Evolutionary conservation across 2,113 vertebrate species (phyloP).

Genomic region (Hydrochoerus hydrochaeris): DNA sequence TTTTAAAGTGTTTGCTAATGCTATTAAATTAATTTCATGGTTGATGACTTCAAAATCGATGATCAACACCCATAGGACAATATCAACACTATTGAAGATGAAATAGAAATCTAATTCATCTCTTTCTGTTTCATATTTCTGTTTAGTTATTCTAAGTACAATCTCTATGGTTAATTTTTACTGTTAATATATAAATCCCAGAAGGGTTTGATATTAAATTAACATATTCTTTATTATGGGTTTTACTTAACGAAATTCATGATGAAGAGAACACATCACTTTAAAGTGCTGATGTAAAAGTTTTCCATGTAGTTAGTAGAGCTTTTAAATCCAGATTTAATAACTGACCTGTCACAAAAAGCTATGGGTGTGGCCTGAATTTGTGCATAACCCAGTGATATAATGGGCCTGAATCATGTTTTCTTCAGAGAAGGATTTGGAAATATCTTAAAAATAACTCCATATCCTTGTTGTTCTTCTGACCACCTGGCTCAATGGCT

Average conservation of each 20-base stretch:
- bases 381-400: not conserved
- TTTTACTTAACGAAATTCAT: not conserved
- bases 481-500: not conserved
- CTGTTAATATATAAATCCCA: not conserved
- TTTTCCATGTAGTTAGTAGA: not conserved
- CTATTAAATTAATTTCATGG: not conserved
- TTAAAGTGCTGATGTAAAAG: not conserved
- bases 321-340: not conserved
- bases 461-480: not conserved
- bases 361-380: not conserved
- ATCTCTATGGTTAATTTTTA: not conserved
- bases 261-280: not conserved
- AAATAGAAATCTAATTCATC: not conserved
- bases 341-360: not conserved
- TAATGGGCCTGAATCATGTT: not conserved
- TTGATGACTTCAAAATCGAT: not conserved
- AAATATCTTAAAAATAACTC: slow-evolving; percentile 12
- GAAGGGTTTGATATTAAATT: not conserved
- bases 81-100: not conserved
- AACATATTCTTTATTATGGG: not conserved
- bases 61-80: too few relatives aligned
- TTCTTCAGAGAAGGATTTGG: slow-evolving; percentile 6
- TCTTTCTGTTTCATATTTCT: slow-evolving; percentile 14
- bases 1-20: not conserved
- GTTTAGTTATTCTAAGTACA: not conserved